Base-by-base conservation (phyloP, 1,140 invertebrate genomes). In the Temnothorax nylanderi region DNA sequence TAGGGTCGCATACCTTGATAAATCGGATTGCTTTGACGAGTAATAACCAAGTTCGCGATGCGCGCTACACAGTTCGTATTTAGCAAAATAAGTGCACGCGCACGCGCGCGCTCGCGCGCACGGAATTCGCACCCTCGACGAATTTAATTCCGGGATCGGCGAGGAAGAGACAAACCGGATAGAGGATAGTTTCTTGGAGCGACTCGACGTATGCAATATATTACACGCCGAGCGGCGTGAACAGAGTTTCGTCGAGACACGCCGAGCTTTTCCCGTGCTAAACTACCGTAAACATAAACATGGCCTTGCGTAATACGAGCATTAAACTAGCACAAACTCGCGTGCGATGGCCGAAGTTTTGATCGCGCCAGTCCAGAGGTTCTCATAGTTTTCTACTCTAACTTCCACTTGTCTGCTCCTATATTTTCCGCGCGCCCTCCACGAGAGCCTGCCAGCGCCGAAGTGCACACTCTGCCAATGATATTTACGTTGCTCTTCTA, bases 271-370 rank as follows among this genome's bases (percentile, higher is more conserved):
- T 47, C 58, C n/a, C 58, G 58, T 54, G 74, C 58, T 85, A 78
- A 85, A 85, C 74, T 85, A 60, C 41, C 58, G 60, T 85, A 78
- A 85, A 65, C 82, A 49, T 85, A 85, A 85, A 85, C 82, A 85
- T 65, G 60, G 82, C 34, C 58, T 78, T 78, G 74, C 60, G 74
- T 85, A 85, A 85, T 85, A 78, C 74, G 47, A 47, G 74, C 74
- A 78, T 85, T 85, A 85, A 85, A 85, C 82, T 85, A 65, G 82
- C 34, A 54, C 82, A 85, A 85, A 85, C 82, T 85, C 54, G 54
- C 67, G 65, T 37, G 72, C 82, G 26, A 85, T 85, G 60, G 60
- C 34, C 82, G n/a, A 85, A 85, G 82, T 85, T 85, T 85, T 76
- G 60, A 85, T 85, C 74, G 76, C 58, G 44, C 71, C 81, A 54